Percentiles rank a stretch among this genome's conserved stretches.
phyloP scores from a whole-genome alignment of 2,113 vertebrate genomes.

The Burhinus bistriatus region DNA sequence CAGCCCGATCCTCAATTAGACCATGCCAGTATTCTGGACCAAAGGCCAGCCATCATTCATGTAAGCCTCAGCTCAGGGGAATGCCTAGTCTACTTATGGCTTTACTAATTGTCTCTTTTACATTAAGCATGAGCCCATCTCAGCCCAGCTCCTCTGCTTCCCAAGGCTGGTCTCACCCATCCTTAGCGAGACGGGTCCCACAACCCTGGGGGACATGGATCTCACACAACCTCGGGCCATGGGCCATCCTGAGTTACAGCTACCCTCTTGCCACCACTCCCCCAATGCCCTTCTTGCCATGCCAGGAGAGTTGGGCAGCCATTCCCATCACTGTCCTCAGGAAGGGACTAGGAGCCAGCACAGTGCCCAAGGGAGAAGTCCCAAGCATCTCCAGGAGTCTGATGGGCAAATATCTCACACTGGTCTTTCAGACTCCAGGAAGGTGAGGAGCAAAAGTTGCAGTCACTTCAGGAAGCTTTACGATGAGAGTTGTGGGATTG shows the following conservation, averaged over 20 bases:
- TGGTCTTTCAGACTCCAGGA: background rate
- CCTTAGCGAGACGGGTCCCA: background rate
- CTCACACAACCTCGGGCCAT: background rate
- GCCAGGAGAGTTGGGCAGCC: background rate
- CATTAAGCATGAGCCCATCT: background rate
- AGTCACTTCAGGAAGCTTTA: background rate
- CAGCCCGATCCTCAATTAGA: no score
- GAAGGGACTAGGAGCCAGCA: background rate
- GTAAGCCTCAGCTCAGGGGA: background rate
- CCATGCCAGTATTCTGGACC: background rate
- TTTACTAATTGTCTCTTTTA: background rate
- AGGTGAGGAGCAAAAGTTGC: background rate
- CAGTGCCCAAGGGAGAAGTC: background rate
- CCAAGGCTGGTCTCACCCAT: background rate
- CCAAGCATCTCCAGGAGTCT: background rate
- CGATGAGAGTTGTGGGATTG: background rate
- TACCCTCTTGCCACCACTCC: background rate
- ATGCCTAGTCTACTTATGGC: rapidly evolving
- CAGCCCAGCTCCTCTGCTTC: background rate
- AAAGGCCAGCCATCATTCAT: background rate
- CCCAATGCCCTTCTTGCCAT: background rate
- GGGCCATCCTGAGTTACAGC: background rate
- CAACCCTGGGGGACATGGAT: background rate
- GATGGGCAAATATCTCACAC: background rate
- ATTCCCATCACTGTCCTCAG: no score